phyloP scores from a whole-genome alignment of 2,797 vertebrate genomes.

The Lacerta viridis region DNA sequence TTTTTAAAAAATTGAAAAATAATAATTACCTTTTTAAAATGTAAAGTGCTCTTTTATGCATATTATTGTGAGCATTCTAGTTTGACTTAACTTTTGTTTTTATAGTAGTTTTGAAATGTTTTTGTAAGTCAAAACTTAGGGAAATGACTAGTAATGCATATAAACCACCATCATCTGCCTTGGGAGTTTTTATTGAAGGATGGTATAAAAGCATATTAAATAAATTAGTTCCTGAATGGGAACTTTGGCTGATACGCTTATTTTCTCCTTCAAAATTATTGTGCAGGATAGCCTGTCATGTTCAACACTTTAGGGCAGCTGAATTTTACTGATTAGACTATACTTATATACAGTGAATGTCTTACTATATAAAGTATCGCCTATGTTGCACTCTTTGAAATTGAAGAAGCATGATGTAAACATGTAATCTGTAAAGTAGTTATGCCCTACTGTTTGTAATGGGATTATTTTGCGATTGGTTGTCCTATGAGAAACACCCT shows the following conservation, averaged over 20 bases:
- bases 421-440: not conserved
- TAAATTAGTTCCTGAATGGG: not conserved
- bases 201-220: not conserved
- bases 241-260: not conserved
- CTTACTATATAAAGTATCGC: not conserved
- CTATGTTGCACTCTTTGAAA: not conserved
- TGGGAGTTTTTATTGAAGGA: not conserved
- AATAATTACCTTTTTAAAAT: not conserved
- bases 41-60: not conserved
- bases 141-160: too few species aligned
- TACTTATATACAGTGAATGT: not conserved
- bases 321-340: fast-evolving
- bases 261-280: not conserved
- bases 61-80: too few species aligned
- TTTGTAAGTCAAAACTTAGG: too few species aligned
- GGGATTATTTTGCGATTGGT: not conserved
- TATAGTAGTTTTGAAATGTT: too few species aligned
- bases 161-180: too few species aligned
- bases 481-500: fast-evolving
- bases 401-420: not conserved
- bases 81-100: too few species aligned
- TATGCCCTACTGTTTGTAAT: not conserved
- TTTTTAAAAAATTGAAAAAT: not conserved
- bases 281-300: fast-evolving
- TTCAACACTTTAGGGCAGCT: not conserved